Conservation (phyloP, 1,140 invertebrate species). For the Drosophila burlai region DNA sequence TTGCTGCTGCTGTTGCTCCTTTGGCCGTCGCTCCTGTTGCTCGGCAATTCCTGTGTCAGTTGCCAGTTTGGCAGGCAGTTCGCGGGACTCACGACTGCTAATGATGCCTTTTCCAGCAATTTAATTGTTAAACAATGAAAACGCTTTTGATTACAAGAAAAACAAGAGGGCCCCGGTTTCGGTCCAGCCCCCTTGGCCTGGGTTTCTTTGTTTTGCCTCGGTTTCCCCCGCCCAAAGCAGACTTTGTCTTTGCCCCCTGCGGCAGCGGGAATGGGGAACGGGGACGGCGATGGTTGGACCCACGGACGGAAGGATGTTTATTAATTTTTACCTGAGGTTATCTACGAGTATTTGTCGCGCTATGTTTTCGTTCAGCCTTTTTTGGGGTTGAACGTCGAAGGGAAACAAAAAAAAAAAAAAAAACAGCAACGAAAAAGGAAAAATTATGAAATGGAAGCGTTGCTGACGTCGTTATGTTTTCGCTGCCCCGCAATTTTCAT, state of each 20-base stretch:
- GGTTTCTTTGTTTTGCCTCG: slow-evolving; percentile 50
- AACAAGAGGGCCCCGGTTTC: slow-evolving; percentile 44
- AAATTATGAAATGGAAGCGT: slow-evolving; percentile 48
- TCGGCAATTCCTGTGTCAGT: slow-evolving; percentile 22
- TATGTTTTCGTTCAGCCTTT: slow-evolving; percentile 62
- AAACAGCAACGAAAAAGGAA: background rate
- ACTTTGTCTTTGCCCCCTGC: slow-evolving; percentile 43
- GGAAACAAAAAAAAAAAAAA: slow-evolving; percentile 9
- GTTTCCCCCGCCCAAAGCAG: slow-evolving; percentile 5
- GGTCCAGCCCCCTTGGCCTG: background rate
- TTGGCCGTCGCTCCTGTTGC: slow-evolving; percentile 19
- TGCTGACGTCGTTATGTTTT: slow-evolving; percentile 51
- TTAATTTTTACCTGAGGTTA: slow-evolving; percentile 84
- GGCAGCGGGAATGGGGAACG: slow-evolving; percentile 6
- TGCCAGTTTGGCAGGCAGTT: slow-evolving; percentile 11
- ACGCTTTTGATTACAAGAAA: slow-evolving; percentile 83
- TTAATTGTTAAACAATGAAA: slow-evolving; percentile 84
- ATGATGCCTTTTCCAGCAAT: slow-evolving; percentile 83
- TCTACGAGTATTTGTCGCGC: slow-evolving; percentile 75
- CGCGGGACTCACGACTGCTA: slow-evolving; percentile 64
- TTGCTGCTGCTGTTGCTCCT: slow-evolving; percentile 11
- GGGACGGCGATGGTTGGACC: background rate
- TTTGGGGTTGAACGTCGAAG: slow-evolving; percentile 47
- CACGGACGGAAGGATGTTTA: slow-evolving; percentile 62
- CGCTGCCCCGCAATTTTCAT: slow-evolving; percentile 71